Percentiles rank a stretch among this genome's conserved stretches.
These are phyloP conservation scores for Protobothrops flavoviridis DNA, from an alignment of 2,113 vertebrate species.

Conservation along the genomic window DNA sequence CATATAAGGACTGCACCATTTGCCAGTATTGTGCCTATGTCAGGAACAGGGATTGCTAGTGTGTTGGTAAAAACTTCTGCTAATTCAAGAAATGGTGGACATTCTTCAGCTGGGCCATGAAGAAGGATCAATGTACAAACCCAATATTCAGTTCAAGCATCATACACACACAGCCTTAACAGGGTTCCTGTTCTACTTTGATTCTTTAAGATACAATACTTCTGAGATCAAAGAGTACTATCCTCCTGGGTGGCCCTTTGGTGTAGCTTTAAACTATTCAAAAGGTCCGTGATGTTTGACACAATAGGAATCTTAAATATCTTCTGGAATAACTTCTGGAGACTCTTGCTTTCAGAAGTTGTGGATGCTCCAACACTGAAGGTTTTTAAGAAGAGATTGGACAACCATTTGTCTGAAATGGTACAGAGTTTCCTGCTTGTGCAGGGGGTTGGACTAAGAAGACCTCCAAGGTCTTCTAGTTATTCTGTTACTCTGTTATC, in stretches of 20 bases:
- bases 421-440: background rate
- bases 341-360: background rate
- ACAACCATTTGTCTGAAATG: background rate
- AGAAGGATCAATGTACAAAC: background rate
- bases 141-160: background rate
- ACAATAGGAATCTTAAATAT: background rate
- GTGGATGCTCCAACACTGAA: background rate
- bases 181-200: background rate
- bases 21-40: background rate
- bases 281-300: background rate
- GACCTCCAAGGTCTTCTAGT: background rate
- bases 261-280: background rate
- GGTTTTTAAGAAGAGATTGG: background rate
- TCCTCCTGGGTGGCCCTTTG: background rate
- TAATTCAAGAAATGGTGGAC: background rate
- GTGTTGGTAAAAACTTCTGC: background rate
- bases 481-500: background rate
- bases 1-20: background rate
- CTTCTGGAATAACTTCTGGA: background rate
- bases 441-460: background rate
- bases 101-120: background rate
- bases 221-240: background rate
- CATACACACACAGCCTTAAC: background rate
- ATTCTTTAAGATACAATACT: background rate
- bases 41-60: background rate